Evolutionary conservation across 2,113 vertebrate species (phyloP).

Genomic region (Aythya baeri): DNA sequence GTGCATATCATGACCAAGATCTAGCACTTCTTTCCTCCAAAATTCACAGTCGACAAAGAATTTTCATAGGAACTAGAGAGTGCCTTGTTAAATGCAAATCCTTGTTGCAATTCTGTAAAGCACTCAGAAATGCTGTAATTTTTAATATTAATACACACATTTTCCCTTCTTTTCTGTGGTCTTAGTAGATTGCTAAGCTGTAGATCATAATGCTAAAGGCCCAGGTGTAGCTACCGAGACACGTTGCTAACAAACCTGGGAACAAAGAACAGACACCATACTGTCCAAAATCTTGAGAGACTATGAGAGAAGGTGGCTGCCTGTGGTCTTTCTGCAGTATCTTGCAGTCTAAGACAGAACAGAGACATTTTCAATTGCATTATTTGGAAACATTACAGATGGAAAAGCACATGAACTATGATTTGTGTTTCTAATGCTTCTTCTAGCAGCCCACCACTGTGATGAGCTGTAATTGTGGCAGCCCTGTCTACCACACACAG

Average conservation of each 20-base stretch:
- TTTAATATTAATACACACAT: background rate
- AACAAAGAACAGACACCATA: conserved; percentile 43
- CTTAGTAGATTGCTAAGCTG: background rate
- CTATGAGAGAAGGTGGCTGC: conserved; percentile 50
- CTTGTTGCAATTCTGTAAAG: background rate
- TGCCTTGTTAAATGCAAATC: background rate
- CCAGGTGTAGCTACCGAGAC: conserved; percentile 20
- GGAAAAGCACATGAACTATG: background rate
- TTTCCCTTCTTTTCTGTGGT: background rate
- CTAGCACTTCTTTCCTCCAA: background rate
- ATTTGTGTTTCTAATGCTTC: conserved; percentile 39
- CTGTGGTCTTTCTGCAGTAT: conserved; percentile 37
- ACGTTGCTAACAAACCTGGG: conserved; percentile 35
- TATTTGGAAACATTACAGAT: background rate
- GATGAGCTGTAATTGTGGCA: background rate
- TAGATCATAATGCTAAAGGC: conserved; percentile 36
- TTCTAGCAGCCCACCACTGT: background rate
- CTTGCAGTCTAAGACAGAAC: background rate
- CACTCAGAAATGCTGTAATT: background rate
- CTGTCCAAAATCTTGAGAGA: conserved; percentile 52
- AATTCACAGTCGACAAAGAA: background rate
- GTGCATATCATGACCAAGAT: background rate
- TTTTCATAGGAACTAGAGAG: background rate
- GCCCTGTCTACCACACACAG: background rate
- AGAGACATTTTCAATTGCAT: conserved; percentile 17